Percentiles rank a stretch among this genome's conserved stretches.
Evolutionary conservation across 1,140 invertebrate species (phyloP).

Genomic region (Rhopalosiphum padi): DNA sequence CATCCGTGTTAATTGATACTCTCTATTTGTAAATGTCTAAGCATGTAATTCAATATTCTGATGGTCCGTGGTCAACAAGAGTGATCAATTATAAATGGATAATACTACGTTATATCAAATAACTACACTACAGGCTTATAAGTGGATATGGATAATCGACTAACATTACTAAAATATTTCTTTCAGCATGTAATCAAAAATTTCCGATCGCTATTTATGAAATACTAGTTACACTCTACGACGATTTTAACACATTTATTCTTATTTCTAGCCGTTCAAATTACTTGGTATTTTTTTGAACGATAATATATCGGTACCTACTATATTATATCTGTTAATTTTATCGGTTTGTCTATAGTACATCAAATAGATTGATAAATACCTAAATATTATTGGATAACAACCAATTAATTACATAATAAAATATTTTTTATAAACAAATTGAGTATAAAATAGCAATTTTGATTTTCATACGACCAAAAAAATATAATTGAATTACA

Average conservation of each 20-base stretch:
- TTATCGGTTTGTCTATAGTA: neutral
- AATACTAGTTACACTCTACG: no score
- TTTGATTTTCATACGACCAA: neutral
- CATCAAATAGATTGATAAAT: neutral
- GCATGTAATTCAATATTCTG: neutral
- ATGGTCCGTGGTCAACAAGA: neutral
- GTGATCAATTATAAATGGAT: neutral
- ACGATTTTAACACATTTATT: no score
- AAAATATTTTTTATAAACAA: neutral
- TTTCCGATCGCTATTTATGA: no score
- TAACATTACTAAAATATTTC: no score
- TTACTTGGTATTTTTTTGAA: neutral
- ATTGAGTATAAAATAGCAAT: neutral
- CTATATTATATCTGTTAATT: neutral
- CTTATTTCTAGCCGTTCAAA: no score
- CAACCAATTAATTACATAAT: neutral
- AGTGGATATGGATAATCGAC: no score
- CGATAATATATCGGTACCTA: neutral
- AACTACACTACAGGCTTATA: no score
- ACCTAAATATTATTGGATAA: neutral
- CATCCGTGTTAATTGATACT: neutral
- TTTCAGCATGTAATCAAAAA: no score
- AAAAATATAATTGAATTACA: neutral
- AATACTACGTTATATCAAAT: no score
- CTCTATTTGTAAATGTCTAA: neutral